Evolutionary conservation across 2,797 vertebrate genomes (phyloP), one percentile per base, ranked within the genome.

Genomic region (Pseudocheirus occidentalis): DNA sequence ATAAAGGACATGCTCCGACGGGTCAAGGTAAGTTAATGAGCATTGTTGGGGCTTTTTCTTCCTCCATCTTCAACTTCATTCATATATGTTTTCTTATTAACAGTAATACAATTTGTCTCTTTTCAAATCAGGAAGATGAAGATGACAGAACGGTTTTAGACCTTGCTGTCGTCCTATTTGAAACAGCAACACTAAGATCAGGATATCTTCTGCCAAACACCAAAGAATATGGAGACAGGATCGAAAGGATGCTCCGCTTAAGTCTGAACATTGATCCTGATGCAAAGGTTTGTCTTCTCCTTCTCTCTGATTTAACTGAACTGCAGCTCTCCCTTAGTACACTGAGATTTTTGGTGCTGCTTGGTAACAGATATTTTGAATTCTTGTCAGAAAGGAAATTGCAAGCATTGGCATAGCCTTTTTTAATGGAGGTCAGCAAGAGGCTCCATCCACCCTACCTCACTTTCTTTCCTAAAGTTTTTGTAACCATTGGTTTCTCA

Each of bases 161-260:
- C 98, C 99, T 99, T 97, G 99, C 99, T 2, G 98, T 99, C 92
- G 99, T 99, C 56, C 98, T 99, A 96, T 99, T 99, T 96, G 99
- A 99, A 98, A 99, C 99, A 0, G 99, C 99, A 54, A 99, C 99
- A 0, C 98, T 99, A 97, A 99, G 99, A 89, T 99, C 99, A 12
- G 99, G 99, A 1, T 99, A 99, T 97, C 99, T 99, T 98, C 98
- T 99, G 94, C 98, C 98, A 12, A 99, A 99, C 98, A 99, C 99
- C 0, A 99, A 99, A 96, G 99, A 99, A 31, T 99, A 99, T 0
- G 99, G 99, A 90, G 99, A 99, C 0, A 98, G 99, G 97, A 99
- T 99, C 98, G 99, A 99, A 99, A 99, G 99, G 95, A 99, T 99
- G 99, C 99, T 99, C 93, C 99, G 99, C 91, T 99, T 99, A 93